phyloP scores from a whole-genome alignment of 1,140 invertebrate species.

The Papilio xuthus region DNA sequence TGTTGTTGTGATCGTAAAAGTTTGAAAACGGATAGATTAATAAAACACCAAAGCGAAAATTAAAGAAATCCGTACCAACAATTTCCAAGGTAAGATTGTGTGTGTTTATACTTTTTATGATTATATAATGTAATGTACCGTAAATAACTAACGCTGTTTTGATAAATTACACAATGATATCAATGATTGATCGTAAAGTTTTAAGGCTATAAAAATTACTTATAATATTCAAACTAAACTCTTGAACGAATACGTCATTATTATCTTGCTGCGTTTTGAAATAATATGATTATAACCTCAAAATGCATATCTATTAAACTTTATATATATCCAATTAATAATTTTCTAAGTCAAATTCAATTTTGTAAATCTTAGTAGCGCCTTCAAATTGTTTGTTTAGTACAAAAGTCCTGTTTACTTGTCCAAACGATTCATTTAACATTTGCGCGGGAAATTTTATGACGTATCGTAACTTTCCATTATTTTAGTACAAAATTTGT shows the following conservation, averaged over 20 bases:
- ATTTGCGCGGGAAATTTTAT: conserved; percentile 30
- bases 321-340: background rate
- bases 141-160: conserved; percentile 42
- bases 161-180: background rate
- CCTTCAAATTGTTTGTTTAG: background rate
- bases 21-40: conserved; percentile 23
- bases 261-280: background rate
- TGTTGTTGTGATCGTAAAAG: conserved; percentile 36
- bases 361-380: background rate
- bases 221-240: background rate
- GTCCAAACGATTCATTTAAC: background rate
- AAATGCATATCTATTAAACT: conserved; percentile 40
- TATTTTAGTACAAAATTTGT: background rate
- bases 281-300: conserved; percentile 18
- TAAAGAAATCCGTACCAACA: conserved; percentile 20
- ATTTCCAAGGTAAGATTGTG: conserved; percentile 61
- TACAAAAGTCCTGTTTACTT: background rate
- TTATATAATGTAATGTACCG: conserved; percentile 64
- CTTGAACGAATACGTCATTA: background rate
- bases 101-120: conserved; percentile 41
- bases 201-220: background rate
- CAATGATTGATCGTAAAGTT: background rate
- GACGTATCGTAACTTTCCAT: background rate
- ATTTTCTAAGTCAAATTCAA: background rate
- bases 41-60: conserved; percentile 16